Conservation (phyloP, 2,113 vertebrate species). For the Tympanuchus pallidicinctus region DNA sequence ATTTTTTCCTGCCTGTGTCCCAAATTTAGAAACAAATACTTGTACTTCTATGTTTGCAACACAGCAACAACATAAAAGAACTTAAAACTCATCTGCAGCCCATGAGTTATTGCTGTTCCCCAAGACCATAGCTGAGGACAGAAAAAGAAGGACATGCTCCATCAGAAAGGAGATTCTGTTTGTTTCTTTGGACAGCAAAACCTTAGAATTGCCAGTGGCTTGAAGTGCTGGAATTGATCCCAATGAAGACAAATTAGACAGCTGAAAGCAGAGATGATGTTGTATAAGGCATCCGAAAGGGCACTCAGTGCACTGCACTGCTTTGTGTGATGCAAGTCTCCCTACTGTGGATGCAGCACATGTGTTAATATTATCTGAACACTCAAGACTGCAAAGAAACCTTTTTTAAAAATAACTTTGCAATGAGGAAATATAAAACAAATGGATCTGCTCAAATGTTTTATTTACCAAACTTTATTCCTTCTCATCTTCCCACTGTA, state of each 20-base stretch:
- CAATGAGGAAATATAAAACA: not conserved
- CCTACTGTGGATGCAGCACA: not conserved
- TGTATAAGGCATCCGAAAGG: not conserved
- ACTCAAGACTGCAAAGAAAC: not conserved
- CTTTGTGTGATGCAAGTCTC: not conserved
- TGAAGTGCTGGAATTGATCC: not conserved
- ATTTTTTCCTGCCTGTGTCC: not conserved
- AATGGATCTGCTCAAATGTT: not conserved
- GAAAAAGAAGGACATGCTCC: not conserved
- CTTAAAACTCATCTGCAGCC: not conserved
- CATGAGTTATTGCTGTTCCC: not conserved
- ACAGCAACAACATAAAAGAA: not conserved
- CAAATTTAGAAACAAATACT: not conserved
- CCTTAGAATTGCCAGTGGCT: not conserved
- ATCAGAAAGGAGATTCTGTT: not conserved
- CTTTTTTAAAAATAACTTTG: not conserved
- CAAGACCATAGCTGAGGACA: not conserved
- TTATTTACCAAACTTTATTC: not conserved
- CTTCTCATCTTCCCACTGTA: not conserved
- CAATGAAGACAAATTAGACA: not conserved
- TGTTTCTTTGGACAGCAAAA: conserved; percentile 1
- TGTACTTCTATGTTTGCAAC: not conserved
- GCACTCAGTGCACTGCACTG: not conserved
- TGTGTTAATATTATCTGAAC: not conserved
- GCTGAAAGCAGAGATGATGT: not conserved